Base-by-base conservation (phyloP, 2,797 vertebrate genomes). In the Sylvia borin region DNA sequence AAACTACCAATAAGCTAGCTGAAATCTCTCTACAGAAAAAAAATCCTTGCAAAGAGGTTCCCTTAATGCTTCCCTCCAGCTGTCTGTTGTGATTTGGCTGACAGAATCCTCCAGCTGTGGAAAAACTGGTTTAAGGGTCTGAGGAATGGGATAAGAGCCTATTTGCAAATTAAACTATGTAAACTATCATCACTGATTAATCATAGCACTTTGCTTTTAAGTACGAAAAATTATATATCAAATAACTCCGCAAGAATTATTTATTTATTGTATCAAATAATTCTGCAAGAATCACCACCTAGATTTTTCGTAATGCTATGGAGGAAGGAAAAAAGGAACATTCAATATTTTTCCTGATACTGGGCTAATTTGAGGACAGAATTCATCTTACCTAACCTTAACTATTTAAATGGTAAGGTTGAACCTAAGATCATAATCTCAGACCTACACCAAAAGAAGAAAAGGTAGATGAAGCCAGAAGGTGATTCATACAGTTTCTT, bases 101-200 rank as follows among this genome's bases (percentile, higher is more conserved):
- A 62, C 64, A 91, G 78, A 88, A 82, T 36, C 40, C 40, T 82
- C 55, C 83, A 79, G 74, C 77, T 85, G 70, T 43, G 38, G 76
- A 76, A 72, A 86, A 93, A 88, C 40, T 88, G 31, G 25, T 83
- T 86, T 81, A 90, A 86, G 47, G 16, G 43, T 86, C 85, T 84
- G 42, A 79, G 62, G 89, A 92, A 92, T 24, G 11, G 50, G 18
- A 25, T 88, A 89, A 90, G 68, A 88, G 47, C 70, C 82, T 86
- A 53, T 88, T 96, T 90, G 55, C 42, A 81, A 94, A 90, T 91
- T 78, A 93, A 85, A 75, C 79, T 50, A 36, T 16, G 32, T 54
- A 88, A 85, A 36, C 54, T 76, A 40, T 88, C 58, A 70, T 84
- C 40, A 50, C 24, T 80, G 68, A 91, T 61, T 88, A 85, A 72